Conservation (phyloP, 2,113 vertebrate genomes). For the Ramphastos sulfuratus region DNA sequence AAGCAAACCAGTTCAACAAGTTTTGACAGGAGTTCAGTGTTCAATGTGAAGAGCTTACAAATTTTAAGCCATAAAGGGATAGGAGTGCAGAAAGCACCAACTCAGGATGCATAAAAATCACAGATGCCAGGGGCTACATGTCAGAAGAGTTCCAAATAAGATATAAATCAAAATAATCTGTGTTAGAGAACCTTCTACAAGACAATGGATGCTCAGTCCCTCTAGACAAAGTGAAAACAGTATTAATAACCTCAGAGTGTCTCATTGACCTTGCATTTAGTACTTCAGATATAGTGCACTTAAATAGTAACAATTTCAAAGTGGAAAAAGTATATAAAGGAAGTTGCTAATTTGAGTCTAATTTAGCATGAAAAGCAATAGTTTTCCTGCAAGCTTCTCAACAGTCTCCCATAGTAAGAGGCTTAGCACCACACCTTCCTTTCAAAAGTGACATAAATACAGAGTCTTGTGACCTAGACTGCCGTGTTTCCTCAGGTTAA, state of each 20-base stretch:
- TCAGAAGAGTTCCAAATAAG: not conserved
- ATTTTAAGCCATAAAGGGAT: constrained; percentile 5
- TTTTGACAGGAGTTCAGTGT: constrained; percentile 36
- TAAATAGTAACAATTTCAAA: not conserved
- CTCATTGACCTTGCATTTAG: not conserved
- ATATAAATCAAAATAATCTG: not conserved
- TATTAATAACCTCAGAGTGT: not conserved
- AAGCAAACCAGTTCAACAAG: constrained; percentile 61
- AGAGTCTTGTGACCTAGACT: not conserved
- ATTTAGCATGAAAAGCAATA: not conserved
- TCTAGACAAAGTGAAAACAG: not conserved
- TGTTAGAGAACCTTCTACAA: not conserved
- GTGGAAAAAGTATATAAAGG: not conserved
- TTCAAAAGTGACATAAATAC: not conserved
- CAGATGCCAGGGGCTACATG: rapidly evolving
- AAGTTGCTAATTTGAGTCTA: not conserved
- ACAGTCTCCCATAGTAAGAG: not conserved
- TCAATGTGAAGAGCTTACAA: not conserved
- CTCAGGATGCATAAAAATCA: not conserved
- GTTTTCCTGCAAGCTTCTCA: not conserved
- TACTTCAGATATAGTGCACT: not conserved
- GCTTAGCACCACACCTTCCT: not conserved
- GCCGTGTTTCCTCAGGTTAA: not conserved
- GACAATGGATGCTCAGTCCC: not conserved
- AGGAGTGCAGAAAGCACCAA: not conserved